A percentile compares a stretch with the other conserved stretches of the same genome.
Conservation (phyloP, 2,113 vertebrate species). For the Gymnobelideus leadbeateri region DNA sequence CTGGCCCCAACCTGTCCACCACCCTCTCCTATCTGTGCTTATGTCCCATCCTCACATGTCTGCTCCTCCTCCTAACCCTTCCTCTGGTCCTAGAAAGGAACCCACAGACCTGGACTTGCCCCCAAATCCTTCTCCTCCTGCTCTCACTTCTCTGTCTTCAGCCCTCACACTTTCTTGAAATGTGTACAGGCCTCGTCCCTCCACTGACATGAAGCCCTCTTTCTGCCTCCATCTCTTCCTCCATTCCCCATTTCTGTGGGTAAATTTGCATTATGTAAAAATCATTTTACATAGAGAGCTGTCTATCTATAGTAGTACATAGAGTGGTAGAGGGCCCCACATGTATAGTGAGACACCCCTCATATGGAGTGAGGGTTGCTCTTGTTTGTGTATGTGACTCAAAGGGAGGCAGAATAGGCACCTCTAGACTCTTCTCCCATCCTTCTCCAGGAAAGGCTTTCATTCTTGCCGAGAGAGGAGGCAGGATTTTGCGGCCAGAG, state of each 20-base stretch:
- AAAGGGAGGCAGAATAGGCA: neutral
- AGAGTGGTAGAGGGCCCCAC: neutral
- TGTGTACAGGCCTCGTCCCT: neutral
- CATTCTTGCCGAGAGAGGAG: neutral
- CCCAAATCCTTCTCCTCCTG: too few relatives aligned
- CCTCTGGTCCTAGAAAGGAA: neutral
- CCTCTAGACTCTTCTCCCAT: neutral
- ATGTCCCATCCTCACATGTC: neutral
- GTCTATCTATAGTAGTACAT: neutral
- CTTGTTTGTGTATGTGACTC: neutral
- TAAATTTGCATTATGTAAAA: neutral
- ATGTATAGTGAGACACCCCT: neutral
- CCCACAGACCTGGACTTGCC: too few relatives aligned
- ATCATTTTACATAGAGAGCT: neutral
- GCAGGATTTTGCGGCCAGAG: neutral
- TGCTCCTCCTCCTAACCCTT: too few relatives aligned
- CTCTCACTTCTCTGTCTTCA: too few relatives aligned
- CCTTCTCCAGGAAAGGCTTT: neutral
- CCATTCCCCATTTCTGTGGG: neutral
- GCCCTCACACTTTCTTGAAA: neutral
- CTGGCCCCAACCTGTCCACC: too few relatives aligned
- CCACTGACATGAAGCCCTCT: neutral
- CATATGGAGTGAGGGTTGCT: neutral
- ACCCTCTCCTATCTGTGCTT: neutral
- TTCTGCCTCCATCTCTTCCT: neutral